These are phyloP conservation scores for Rhagoletis pomonella DNA, from an alignment of 1,140 invertebrate species.

Conservation along the genomic window DNA sequence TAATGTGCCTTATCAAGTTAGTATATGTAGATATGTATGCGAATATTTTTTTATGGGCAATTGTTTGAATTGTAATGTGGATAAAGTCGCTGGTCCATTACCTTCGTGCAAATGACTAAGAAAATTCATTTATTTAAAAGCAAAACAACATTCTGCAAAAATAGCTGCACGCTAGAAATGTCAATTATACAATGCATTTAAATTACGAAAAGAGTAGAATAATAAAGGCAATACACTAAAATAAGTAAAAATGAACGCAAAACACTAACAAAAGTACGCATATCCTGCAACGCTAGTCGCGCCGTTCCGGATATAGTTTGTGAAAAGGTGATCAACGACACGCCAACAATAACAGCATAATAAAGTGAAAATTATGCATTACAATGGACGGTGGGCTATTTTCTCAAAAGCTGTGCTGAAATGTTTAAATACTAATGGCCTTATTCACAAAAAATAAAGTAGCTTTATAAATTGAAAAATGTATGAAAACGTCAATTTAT, in stretches of 20 bases:
- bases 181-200: background rate
- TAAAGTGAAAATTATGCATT: conserved; percentile 15
- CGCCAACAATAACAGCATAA: background rate
- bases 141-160: background rate
- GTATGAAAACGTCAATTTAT: too few species aligned
- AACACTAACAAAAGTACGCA: background rate
- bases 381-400: background rate
- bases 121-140: background rate
- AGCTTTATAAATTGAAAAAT: too few species aligned
- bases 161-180: background rate
- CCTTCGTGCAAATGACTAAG: background rate
- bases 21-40: too few species aligned
- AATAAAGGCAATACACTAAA: background rate
- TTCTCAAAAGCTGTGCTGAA: too few species aligned
- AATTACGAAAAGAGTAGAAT: too few species aligned
- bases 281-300: background rate
- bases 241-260: background rate
- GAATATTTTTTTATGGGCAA: too few species aligned
- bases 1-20: too few species aligned
- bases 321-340: conserved; percentile 5
- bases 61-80: too few species aligned
- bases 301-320: background rate
- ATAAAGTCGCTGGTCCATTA: too few species aligned
- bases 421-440: background rate
- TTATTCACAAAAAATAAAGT: background rate